Conservation (phyloP, 92 coral and sea anemone species). For the Porites cylindrica region DNA sequence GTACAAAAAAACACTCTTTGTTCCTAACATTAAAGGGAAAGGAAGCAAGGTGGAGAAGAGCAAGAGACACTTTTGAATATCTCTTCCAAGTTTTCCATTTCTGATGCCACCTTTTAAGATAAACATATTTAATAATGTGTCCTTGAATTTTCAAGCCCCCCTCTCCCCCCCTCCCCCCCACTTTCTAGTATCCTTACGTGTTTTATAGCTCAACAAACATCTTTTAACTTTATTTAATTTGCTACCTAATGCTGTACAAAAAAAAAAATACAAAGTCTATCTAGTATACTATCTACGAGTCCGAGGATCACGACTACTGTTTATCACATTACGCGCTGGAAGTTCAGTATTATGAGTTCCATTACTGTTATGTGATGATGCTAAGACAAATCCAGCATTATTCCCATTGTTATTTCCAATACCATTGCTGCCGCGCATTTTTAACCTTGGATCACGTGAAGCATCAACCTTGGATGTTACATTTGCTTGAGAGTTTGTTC, state of each 20-base stretch:
- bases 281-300: constrained; percentile 78
- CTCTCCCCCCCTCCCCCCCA: not conserved
- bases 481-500: constrained; percentile 50
- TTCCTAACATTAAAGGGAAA: too few species aligned
- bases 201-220: too few species aligned
- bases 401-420: constrained; percentile 61
- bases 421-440: constrained; percentile 77
- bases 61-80: too few species aligned
- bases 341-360: constrained; percentile 61
- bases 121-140: not conserved
- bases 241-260: not conserved
- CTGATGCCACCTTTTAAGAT: too few species aligned
- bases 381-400: constrained; percentile 20
- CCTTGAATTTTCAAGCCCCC: not conserved
- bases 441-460: constrained; percentile 94
- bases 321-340: constrained; percentile 86
- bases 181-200: not conserved
- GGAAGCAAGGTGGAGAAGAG: too few species aligned
- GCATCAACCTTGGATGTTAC: constrained; percentile 70
- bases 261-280: too few species aligned
- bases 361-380: constrained; percentile 32
- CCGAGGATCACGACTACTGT: constrained; percentile 94
- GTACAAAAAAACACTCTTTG: too few species aligned
- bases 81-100: too few species aligned
- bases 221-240: too few species aligned